Percentiles rank a stretch among this genome's conserved stretches.
Conservation (phyloP, 1,140 invertebrate genomes). For the Drosophila fuyamai region DNA sequence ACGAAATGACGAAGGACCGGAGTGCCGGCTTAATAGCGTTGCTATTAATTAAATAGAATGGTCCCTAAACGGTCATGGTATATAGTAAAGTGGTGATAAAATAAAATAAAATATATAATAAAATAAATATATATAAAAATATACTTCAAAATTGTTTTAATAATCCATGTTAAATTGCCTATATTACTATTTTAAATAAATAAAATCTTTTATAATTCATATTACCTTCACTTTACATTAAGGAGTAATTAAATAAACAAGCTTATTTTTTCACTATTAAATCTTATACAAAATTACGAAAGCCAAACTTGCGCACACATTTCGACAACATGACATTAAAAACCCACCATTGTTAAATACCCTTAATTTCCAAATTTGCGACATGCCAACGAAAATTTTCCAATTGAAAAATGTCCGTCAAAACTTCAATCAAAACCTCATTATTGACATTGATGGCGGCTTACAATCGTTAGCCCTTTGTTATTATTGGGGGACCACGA, state of each 20-base stretch:
- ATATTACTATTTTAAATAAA: too few relatives aligned
- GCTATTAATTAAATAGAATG: constrained; percentile 32
- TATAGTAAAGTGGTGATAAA: not conserved
- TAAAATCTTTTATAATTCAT: too few relatives aligned
- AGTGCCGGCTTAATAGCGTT: constrained; percentile 36
- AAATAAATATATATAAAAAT: not conserved
- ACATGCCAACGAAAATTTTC: constrained; percentile 10
- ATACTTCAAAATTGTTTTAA: too few relatives aligned
- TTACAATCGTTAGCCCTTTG: constrained; percentile 28
- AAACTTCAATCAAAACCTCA: constrained; percentile 65
- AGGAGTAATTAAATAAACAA: too few relatives aligned
- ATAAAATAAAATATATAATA: not conserved
- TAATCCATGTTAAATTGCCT: too few relatives aligned
- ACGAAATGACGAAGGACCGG: constrained; percentile 20
- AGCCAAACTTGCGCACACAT: not conserved
- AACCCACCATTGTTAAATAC: not conserved
- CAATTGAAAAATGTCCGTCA: constrained; percentile 29
- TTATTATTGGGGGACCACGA: not conserved
- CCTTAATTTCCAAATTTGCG: constrained; percentile 1
- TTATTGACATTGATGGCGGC: constrained; percentile 62
- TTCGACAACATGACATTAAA: not conserved
- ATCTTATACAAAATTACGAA: too few relatives aligned
- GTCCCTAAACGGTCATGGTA: constrained; percentile 5
- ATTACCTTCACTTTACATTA: too few relatives aligned
- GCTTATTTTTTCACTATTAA: too few relatives aligned